These are phyloP conservation scores for Echeneis naucrates DNA, from an alignment of 2,797 vertebrate genomes.

Conservation along the genomic window DNA sequence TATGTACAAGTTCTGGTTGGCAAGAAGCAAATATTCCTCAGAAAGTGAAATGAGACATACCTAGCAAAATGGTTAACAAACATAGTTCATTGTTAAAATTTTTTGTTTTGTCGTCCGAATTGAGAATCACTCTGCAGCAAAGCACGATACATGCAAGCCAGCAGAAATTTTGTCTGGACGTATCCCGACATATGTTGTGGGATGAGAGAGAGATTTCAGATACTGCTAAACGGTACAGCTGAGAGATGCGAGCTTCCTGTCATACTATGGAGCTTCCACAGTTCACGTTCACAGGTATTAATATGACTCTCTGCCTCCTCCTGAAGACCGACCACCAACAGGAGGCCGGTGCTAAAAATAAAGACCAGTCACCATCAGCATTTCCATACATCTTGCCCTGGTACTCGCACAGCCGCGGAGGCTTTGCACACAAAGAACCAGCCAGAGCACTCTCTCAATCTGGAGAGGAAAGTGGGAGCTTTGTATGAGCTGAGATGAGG, in stretches of 20 bases:
- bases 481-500: conserved; percentile 15
- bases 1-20: conserved; percentile 3
- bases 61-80: conserved; percentile 60
- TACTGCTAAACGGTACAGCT: conserved; percentile 21
- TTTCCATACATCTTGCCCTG: conserved; percentile 68
- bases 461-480: conserved; percentile 9
- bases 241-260: conserved; percentile 42
- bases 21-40: conserved; percentile 43
- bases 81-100: conserved; percentile 55
- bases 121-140: conserved; percentile 40
- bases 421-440: conserved; percentile 51
- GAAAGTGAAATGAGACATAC: conserved; percentile 37
- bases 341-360: conserved; percentile 84
- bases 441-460: conserved; percentile 45
- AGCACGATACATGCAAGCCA: conserved; percentile 40
- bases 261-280: conserved; percentile 52
- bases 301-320: conserved; percentile 80
- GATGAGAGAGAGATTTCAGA: conserved; percentile 25
- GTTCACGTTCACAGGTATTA: conserved; percentile 72
- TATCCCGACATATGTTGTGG: conserved; percentile 37
- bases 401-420: conserved; percentile 49
- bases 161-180: conserved; percentile 25
- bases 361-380: conserved; percentile 75
- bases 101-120: no score
- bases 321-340: conserved; percentile 71